Evolutionary conservation across 2,797 vertebrate genomes (phyloP).

Genomic region (Cottoperca gobio): DNA sequence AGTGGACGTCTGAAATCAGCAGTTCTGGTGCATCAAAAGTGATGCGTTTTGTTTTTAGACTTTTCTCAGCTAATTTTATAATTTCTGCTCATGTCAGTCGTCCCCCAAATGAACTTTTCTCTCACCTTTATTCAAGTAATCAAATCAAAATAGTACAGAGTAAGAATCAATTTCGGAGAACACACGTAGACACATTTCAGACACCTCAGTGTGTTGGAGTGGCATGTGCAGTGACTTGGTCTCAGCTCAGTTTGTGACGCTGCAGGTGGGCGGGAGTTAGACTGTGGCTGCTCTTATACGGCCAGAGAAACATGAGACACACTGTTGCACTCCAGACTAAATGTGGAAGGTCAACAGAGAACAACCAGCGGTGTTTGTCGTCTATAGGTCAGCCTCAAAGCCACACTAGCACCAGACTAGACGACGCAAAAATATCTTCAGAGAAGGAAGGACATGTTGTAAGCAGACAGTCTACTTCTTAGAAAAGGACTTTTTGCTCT

Average conservation of each 20-base stretch:
- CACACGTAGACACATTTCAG: not conserved
- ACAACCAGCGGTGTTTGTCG: conserved; percentile 8
- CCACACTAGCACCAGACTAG: not conserved
- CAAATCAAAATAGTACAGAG: not conserved
- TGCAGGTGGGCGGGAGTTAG: conserved; percentile 30
- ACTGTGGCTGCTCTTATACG: conserved; percentile 51
- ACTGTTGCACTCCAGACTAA: conserved; percentile 34
- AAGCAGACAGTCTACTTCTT: not conserved
- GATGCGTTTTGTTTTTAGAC: not conserved
- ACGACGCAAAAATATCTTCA: conserved; percentile 1
- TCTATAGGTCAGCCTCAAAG: not conserved
- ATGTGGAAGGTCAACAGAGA: conserved; percentile 42
- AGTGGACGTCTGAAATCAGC: conserved; percentile 54
- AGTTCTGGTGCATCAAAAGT: not conserved
- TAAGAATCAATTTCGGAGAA: not conserved
- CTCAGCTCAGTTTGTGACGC: conserved; percentile 30
- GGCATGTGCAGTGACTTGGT: conserved; percentile 61
- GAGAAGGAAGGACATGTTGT: not conserved
- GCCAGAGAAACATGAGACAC: conserved; percentile 64
- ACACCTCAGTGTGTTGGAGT: conserved; percentile 9
- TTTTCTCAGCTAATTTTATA: not conserved
- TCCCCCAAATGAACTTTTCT: conserved; percentile 23
- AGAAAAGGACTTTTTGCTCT: not conserved
- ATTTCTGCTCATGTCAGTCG: conserved; percentile 54
- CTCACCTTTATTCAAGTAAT: conserved; percentile 23